Conservation (phyloP, 2,797 vertebrate genomes). For the Hipposideros larvatus region DNA sequence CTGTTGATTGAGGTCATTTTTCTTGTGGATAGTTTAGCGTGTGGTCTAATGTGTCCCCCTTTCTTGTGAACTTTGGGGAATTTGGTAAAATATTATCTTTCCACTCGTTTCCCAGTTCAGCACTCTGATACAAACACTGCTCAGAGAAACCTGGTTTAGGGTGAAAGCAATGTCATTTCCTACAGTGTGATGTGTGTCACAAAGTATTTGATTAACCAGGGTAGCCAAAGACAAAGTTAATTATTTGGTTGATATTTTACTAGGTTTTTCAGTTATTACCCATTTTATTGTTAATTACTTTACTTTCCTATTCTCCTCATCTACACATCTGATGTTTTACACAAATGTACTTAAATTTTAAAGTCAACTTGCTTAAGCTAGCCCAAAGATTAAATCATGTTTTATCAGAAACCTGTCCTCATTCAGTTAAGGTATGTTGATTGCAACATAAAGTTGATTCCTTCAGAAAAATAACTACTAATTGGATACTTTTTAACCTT, state of each 20-base stretch:
- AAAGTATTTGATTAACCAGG: conserved; percentile 78
- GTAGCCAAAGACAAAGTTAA: conserved; percentile 64
- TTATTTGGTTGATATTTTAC: conserved; percentile 82
- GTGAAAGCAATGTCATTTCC: conserved; percentile 63
- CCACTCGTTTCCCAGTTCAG: not conserved
- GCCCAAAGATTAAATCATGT: not conserved
- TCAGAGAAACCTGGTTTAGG: conserved; percentile 21
- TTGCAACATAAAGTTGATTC: not conserved
- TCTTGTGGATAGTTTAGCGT: not conserved
- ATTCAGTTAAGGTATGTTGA: not conserved
- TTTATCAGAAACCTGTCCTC: conserved; percentile 42
- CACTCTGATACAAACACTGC: not conserved
- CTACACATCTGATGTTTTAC: conserved; percentile 42
- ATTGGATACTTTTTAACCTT: not conserved
- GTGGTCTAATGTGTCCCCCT: not conserved
- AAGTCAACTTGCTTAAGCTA: conserved; percentile 19
- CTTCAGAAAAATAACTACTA: not conserved
- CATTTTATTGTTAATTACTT: conserved; percentile 66
- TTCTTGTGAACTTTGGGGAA: conserved; percentile 57
- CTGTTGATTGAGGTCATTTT: not conserved
- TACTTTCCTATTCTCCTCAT: conserved; percentile 35
- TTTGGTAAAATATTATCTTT: not conserved
- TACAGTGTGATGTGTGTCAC: conserved; percentile 16
- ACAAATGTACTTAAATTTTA: conserved; percentile 18
- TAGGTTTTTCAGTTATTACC: conserved; percentile 64